Conservation (phyloP, 1,140 invertebrate species). For the Bombus vancouverensis region DNA sequence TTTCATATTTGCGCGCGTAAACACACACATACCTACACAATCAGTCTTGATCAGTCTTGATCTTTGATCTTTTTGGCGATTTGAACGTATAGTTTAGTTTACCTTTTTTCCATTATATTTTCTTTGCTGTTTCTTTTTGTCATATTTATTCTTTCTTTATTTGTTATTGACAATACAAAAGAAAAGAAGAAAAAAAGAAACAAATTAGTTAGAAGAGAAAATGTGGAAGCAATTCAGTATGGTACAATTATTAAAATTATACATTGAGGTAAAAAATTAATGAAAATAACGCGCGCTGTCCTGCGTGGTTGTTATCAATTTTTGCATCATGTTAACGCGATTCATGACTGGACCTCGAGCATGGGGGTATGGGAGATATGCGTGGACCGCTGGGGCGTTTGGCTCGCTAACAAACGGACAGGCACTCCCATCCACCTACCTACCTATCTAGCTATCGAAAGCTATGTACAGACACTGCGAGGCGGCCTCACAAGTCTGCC, state of each 20-base stretch:
- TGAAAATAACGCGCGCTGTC: conserved; percentile 43
- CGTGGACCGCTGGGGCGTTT: conserved; percentile 82
- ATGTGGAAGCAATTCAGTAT: conserved; percentile 62
- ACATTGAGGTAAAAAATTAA: conserved; percentile 3
- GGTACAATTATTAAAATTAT: conserved; percentile 34
- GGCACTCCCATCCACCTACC: conserved; percentile 79
- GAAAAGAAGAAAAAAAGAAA: conserved; percentile 34
- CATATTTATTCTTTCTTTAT: not conserved
- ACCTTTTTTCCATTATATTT: not conserved
- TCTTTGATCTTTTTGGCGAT: conserved; percentile 3
- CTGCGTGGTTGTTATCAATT: conserved; percentile 49
- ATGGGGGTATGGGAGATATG: conserved; percentile 80
- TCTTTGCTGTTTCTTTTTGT: not conserved
- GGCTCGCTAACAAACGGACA: conserved; percentile 83
- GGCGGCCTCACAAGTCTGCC: no score
- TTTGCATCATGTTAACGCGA: conserved; percentile 63
- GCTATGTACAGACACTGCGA: no score
- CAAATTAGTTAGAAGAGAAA: conserved; percentile 64
- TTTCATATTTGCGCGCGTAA: not conserved
- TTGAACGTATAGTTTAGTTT: not conserved
- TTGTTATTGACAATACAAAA: not conserved
- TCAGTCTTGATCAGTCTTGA: not conserved
- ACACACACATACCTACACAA: not conserved
- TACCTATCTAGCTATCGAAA: conserved; percentile 2
- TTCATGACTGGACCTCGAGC: conserved; percentile 80